phyloP scores from a whole-genome alignment of 2,113 vertebrate species.

The Austrofundulus limnaeus region DNA sequence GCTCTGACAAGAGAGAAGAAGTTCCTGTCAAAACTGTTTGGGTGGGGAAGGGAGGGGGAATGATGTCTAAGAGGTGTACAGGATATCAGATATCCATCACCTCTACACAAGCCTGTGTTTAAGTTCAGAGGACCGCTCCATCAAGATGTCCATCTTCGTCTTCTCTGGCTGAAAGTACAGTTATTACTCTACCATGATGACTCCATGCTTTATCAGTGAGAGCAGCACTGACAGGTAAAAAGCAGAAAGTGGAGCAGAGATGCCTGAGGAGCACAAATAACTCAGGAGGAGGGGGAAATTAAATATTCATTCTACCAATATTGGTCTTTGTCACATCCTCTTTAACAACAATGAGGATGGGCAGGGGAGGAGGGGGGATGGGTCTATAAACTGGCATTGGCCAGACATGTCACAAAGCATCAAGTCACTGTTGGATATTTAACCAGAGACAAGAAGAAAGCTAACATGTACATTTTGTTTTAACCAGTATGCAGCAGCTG shows the following conservation, averaged over 20 bases:
- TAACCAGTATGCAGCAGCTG: slow-evolving; percentile 40
- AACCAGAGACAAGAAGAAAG: slow-evolving; percentile 53
- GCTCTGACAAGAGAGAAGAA: slow-evolving; percentile 83
- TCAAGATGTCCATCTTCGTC: slow-evolving; percentile 60
- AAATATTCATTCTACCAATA: slow-evolving; percentile 76
- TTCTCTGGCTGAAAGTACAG: slow-evolving; percentile 44
- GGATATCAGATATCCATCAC: slow-evolving; percentile 70
- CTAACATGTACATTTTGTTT: slow-evolving; percentile 35
- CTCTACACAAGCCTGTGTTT: slow-evolving; percentile 37
- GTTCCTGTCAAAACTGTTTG: slow-evolving; percentile 78
- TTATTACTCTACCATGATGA: slow-evolving; percentile 55
- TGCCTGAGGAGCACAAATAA: slow-evolving; percentile 73
- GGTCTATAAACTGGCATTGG: slow-evolving; percentile 57
- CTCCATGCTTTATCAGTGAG: slow-evolving; percentile 50
- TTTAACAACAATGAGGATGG: slow-evolving; percentile 70
- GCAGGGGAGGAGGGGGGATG: slow-evolving; percentile 45
- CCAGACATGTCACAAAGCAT: slow-evolving; percentile 57
- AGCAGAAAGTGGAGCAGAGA: slow-evolving; percentile 47
- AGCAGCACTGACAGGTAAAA: slow-evolving; percentile 64
- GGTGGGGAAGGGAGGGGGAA: slow-evolving; percentile 52
- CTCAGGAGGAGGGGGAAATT: slow-evolving; percentile 59
- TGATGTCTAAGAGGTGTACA: slow-evolving; percentile 68
- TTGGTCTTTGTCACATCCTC: slow-evolving; percentile 78
- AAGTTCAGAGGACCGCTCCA: slow-evolving; percentile 44
- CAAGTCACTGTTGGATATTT: slow-evolving; percentile 49